These are phyloP conservation scores for Euzophera pinguis DNA, from an alignment of 2,888 invertebrate species.

Conservation along the genomic window DNA sequence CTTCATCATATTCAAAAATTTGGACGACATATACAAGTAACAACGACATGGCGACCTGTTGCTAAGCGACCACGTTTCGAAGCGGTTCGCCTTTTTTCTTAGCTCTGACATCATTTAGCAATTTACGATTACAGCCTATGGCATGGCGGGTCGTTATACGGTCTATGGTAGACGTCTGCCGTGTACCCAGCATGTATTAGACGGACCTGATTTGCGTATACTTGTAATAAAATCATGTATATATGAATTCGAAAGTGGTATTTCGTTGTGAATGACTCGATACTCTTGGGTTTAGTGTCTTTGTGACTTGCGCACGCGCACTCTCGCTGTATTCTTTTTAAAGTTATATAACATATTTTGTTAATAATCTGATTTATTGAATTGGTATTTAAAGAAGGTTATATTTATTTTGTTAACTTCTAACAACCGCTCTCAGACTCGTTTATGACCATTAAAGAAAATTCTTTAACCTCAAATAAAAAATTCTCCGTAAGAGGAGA, in stretches of 20 bases:
- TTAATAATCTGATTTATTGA: too few species aligned
- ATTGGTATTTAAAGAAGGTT: too few species aligned
- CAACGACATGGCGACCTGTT: constrained; percentile 19
- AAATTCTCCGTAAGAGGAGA: too few species aligned
- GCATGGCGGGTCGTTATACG: constrained; percentile 3
- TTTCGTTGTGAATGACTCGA: background rate
- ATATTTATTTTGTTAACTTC: too few species aligned
- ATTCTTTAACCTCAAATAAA: too few species aligned
- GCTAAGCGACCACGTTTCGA: constrained; percentile 14
- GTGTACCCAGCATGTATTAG: background rate
- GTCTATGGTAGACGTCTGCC: constrained; percentile 17
- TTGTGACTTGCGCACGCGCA: too few species aligned
- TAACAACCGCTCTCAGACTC: too few species aligned
- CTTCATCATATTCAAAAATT: background rate
- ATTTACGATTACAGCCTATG: constrained; percentile 14
- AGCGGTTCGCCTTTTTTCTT: constrained; percentile 13
- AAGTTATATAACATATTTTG: too few species aligned
- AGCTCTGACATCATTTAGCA: constrained; percentile 12
- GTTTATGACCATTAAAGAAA: too few species aligned
- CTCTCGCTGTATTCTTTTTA: too few species aligned
- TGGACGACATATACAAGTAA: background rate
- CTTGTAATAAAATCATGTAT: constrained; percentile 28
- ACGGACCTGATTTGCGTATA: constrained; percentile 4
- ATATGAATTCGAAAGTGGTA: background rate
- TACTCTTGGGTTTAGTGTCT: too few species aligned